Evolutionary conservation across 2,797 vertebrate species (phyloP), one percentile per base, ranked within the genome.

Genomic region (Leptoclinus maculatus): DNA sequence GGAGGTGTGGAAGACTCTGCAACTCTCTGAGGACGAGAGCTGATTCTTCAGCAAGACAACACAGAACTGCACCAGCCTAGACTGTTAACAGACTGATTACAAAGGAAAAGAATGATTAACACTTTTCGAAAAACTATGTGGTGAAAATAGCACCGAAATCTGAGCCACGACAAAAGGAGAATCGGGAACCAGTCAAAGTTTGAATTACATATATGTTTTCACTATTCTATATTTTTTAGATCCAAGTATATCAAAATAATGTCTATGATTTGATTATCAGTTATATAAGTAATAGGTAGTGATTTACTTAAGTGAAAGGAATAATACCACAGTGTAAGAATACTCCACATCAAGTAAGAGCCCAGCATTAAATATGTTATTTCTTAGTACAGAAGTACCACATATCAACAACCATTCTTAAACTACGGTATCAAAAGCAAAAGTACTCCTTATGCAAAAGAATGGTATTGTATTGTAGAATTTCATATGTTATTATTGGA

Each of bases 21-120:
- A 57, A 13, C 29, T 74, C 71, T 29, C 63, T 2, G n/a, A 66
- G 47, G 68, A 76, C 16, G 47, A 38, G 17, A 56, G 27, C 49
- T 51, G 8, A 34, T 79, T 66, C 78, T 71, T 71, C 53, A 39
- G 59, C 47, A 57, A 66, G 47, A 38, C 62, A 74, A 62, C 54
- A 56, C 19, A 66, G 11, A 68, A 76, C 51, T 56, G 13, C 51
- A 43, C 29, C 65, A 69, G 58, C 16, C n/a, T 4, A 3, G 36
- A 17, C 19, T 23, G 11, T 38, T 62, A 17, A 75, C 29, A 19
- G 2, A 51, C 17, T 23, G 12, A 71, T 49, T 0, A 16, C 3
- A 69, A 43, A 74, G 19, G 53, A 34, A 39, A 34, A 53, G 0
- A 32, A 43, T 39, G 3, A 41, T 34, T 12, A 38, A 45, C 8